These are phyloP conservation scores for Polydrusus pterygomalis DNA, from an alignment of 2,888 invertebrate genomes.

Conservation along the genomic window DNA sequence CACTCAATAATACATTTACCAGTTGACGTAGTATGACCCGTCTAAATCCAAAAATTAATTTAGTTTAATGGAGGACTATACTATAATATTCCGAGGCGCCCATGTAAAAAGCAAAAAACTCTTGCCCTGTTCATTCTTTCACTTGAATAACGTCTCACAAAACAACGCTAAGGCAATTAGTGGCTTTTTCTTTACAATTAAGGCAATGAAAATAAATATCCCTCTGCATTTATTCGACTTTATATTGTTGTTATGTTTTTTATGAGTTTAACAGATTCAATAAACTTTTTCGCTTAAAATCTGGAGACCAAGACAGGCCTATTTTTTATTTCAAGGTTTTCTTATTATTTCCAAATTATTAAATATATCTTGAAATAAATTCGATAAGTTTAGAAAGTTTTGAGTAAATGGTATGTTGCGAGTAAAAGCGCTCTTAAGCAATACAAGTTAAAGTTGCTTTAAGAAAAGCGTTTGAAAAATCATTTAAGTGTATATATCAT, in stretches of 20 bases:
- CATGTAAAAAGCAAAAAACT: slow-evolving; percentile 54
- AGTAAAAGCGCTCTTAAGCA: too few species aligned
- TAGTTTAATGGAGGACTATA: too few species aligned
- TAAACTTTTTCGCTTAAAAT: background rate
- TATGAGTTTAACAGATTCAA: background rate
- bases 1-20: too few species aligned
- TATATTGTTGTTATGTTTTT: background rate
- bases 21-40: too few species aligned
- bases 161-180: slow-evolving; percentile 72
- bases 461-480: too few species aligned
- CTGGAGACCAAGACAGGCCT: background rate
- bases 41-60: background rate
- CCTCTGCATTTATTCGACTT: slow-evolving; percentile 55
- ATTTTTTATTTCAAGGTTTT: background rate
- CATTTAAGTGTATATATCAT: too few species aligned
- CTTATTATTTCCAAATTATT: background rate
- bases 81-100: background rate
- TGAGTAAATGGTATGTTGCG: too few species aligned
- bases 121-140: slow-evolving; percentile 62
- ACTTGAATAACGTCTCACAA: slow-evolving; percentile 69
- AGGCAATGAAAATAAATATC: slow-evolving; percentile 67
- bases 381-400: too few species aligned
- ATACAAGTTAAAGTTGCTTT: too few species aligned
- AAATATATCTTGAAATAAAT: too few species aligned
- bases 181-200: slow-evolving; percentile 72